Evolutionary conservation across 2,888 invertebrate genomes (phyloP).

Genomic region (Rotaria socialis): DNA sequence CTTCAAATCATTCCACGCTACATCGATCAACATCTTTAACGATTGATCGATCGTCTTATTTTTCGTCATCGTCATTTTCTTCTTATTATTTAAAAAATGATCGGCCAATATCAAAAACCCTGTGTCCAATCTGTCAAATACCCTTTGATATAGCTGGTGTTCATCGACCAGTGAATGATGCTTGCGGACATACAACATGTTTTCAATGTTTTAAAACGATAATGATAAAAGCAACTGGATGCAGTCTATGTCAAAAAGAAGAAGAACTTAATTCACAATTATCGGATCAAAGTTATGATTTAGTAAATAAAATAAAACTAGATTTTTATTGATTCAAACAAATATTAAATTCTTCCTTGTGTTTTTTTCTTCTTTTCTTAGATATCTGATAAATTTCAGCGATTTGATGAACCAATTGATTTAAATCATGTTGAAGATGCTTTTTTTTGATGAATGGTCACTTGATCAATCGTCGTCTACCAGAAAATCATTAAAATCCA

Average conservation of each 20-base stretch:
- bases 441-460: slow-evolving; percentile 12
- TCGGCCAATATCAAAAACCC: not conserved
- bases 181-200: slow-evolving; percentile 42
- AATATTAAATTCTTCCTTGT: too few relatives aligned
- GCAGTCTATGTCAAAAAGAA: not conserved
- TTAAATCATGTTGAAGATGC: not conserved
- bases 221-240: not conserved
- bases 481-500: not conserved
- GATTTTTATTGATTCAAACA: too few relatives aligned
- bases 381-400: not conserved
- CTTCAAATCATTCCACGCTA: too few relatives aligned
- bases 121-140: slow-evolving; percentile 33
- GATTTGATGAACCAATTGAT: not conserved
- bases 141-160: not conserved
- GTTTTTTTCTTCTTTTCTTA: not conserved
- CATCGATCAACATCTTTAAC: too few relatives aligned
- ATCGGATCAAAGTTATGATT: not conserved
- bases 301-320: not conserved
- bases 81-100: not conserved
- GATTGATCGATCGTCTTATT: too few relatives aligned
- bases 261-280: slow-evolving; percentile 18
- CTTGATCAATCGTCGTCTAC: not conserved
- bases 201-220: slow-evolving; percentile 37
- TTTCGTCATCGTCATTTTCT: not conserved
- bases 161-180: slow-evolving; percentile 38